Percentiles rank a stretch among this genome's conserved stretches.
phyloP scores from a whole-genome alignment of 2,888 invertebrate genomes.

The Hyalella azteca region DNA sequence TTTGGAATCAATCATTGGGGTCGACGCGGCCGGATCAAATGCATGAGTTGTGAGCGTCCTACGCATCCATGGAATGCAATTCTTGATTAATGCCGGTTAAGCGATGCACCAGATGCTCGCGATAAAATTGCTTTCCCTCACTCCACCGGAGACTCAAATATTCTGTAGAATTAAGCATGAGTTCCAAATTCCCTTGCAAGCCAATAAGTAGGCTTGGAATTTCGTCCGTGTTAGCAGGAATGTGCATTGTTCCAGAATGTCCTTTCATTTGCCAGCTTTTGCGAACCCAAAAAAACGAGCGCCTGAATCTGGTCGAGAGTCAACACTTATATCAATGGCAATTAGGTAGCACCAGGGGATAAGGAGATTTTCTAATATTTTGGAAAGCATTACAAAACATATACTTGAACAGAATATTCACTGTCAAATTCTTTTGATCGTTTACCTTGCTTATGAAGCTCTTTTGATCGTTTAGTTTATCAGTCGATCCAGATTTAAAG shows the following conservation, averaged over 20 bases:
- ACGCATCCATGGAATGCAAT: slow-evolving; percentile 30
- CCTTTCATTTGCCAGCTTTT: slow-evolving; percentile 7
- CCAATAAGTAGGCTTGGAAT: slow-evolving; percentile 32
- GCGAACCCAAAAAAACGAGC: not conserved
- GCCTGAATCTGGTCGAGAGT: not conserved
- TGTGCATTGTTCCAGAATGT: slow-evolving; percentile 24
- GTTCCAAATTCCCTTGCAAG: not conserved
- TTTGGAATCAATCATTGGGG: too few relatives aligned
- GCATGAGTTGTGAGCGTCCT: too few relatives aligned
- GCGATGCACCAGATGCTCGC: not conserved
- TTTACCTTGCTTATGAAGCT: too few relatives aligned
- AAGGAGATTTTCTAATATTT: too few relatives aligned
- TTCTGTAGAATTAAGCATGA: slow-evolving; percentile 24
- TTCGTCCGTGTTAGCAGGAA: not conserved
- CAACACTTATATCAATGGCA: slow-evolving; percentile 31
- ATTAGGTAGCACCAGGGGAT: not conserved
- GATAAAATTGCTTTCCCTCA: not conserved
- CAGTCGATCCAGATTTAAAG: too few relatives aligned
- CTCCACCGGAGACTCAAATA: not conserved
- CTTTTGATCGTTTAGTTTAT: too few relatives aligned
- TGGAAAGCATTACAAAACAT: too few relatives aligned
- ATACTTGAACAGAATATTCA: too few relatives aligned
- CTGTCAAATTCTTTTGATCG: too few relatives aligned
- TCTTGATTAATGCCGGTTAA: not conserved
- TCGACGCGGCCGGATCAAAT: too few relatives aligned